A percentile compares a stretch with the other conserved stretches of the same genome.
Evolutionary conservation across 2,888 invertebrate species (phyloP).

Genomic region (Tachina lurida): DNA sequence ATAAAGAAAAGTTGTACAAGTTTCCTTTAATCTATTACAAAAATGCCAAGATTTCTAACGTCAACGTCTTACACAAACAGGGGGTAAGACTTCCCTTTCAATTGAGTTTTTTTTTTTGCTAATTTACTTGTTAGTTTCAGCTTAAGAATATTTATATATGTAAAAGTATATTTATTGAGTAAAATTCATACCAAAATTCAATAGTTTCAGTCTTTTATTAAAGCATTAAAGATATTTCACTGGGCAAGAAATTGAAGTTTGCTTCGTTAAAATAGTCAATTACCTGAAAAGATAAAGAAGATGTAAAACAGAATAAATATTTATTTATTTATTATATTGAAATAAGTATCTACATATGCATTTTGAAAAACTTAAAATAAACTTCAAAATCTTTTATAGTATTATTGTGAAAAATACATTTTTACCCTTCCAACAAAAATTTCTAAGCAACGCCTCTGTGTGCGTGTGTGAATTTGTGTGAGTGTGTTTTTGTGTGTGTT

Average conservation of each 20-base stretch:
- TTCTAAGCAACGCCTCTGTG: not conserved
- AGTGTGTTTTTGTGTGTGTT: not conserved
- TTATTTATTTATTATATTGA: not conserved
- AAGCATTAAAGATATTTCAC: not conserved
- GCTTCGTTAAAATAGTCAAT: not conserved
- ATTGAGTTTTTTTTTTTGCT: too few relatives aligned
- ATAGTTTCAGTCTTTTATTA: not conserved
- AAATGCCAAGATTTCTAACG: too few relatives aligned
- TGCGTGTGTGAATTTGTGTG: too few relatives aligned
- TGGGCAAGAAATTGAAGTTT: not conserved
- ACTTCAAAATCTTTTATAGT: not conserved
- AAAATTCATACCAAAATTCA: not conserved
- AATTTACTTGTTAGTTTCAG: too few relatives aligned
- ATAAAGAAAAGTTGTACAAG: too few relatives aligned
- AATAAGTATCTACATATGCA: too few relatives aligned
- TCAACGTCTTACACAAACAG: too few relatives aligned
- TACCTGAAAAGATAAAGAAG: conserved; percentile 30
- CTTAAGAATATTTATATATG: not conserved
- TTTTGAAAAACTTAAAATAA: too few relatives aligned
- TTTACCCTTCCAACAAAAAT: not conserved
- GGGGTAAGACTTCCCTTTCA: too few relatives aligned
- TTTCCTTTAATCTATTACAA: too few relatives aligned
- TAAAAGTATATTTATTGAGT: not conserved
- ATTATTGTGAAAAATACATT: too few relatives aligned
- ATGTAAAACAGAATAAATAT: not conserved